Percentiles rank a stretch among this genome's conserved stretches.
Evolutionary conservation across 2,797 vertebrate species (phyloP).

Genomic region (Phalanger gymnotis): DNA sequence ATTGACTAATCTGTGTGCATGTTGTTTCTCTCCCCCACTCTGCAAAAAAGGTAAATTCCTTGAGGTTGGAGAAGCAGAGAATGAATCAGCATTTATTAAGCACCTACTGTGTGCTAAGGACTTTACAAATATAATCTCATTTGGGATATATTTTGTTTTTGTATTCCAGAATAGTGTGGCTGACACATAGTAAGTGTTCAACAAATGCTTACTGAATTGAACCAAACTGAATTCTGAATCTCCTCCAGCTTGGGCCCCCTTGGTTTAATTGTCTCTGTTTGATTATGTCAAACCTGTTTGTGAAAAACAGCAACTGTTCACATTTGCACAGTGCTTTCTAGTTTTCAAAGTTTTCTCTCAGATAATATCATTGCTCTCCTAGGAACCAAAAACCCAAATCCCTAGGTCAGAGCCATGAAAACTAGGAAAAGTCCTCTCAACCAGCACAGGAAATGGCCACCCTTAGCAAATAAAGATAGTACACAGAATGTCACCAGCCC

Average conservation of each 20-base stretch:
- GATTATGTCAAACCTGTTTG: neutral
- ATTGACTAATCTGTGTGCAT: neutral
- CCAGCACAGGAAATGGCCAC: neutral
- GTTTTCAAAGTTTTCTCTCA: neutral
- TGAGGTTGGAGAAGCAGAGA: neutral
- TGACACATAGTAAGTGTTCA: neutral
- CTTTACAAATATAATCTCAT: neutral
- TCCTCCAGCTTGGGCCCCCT: neutral
- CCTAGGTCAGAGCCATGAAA: neutral
- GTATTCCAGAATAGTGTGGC: neutral
- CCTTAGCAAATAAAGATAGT: neutral
- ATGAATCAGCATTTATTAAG: neutral
- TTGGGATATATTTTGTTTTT: neutral
- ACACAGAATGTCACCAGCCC: neutral
- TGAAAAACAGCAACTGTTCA: neutral
- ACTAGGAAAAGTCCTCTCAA: neutral
- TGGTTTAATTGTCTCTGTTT: neutral
- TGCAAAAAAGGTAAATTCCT: neutral
- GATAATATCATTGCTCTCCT: neutral
- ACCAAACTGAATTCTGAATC: neutral
- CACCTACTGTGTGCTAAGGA: neutral
- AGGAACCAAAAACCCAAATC: neutral
- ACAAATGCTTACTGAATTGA: neutral
- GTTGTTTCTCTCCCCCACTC: neutral
- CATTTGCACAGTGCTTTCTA: neutral